phyloP scores from a whole-genome alignment of 2,888 invertebrate genomes.

The Polymixis flavicincta region DNA sequence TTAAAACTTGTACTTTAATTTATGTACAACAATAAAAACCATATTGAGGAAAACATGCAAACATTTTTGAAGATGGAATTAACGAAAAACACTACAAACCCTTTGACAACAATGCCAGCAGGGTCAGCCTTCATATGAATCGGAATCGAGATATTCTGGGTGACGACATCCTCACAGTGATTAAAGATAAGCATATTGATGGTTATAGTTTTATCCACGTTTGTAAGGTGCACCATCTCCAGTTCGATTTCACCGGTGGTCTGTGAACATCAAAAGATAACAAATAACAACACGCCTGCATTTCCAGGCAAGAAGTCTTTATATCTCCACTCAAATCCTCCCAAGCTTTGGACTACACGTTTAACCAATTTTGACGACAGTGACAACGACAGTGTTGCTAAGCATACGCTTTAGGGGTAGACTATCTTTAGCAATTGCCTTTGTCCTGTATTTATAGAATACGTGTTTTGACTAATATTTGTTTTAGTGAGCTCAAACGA shows the following conservation, averaged over 20 bases:
- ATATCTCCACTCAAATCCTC: neutral
- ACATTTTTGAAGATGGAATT: neutral
- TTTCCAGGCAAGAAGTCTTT: neutral
- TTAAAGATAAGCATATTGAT: slow-evolving; percentile 58
- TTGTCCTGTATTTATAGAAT: too few relatives aligned
- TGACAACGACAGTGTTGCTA: too few relatives aligned
- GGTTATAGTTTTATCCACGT: slow-evolving; percentile 34
- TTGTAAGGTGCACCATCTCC: slow-evolving; percentile 65
- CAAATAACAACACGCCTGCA: neutral
- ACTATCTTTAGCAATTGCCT: too few relatives aligned
- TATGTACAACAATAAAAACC: too few relatives aligned
- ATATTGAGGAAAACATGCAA: neutral
- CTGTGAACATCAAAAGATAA: slow-evolving; percentile 49
- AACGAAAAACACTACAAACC: slow-evolving; percentile 52
- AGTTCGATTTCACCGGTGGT: slow-evolving; percentile 60
- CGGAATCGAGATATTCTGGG: too few relatives aligned
- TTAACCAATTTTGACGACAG: too few relatives aligned
- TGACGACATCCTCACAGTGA: slow-evolving; percentile 36
- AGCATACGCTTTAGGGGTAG: too few relatives aligned
- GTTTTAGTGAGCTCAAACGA: too few relatives aligned
- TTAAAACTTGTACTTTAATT: neutral
- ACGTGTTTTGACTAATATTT: too few relatives aligned
- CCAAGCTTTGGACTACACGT: too few relatives aligned
- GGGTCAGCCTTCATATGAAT: slow-evolving; percentile 35
- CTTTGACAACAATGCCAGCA: slow-evolving; percentile 53